Conservation (phyloP, 30 jellyfish, hydroid and myxozoan genomes). For the Aurelia coerulea region DNA sequence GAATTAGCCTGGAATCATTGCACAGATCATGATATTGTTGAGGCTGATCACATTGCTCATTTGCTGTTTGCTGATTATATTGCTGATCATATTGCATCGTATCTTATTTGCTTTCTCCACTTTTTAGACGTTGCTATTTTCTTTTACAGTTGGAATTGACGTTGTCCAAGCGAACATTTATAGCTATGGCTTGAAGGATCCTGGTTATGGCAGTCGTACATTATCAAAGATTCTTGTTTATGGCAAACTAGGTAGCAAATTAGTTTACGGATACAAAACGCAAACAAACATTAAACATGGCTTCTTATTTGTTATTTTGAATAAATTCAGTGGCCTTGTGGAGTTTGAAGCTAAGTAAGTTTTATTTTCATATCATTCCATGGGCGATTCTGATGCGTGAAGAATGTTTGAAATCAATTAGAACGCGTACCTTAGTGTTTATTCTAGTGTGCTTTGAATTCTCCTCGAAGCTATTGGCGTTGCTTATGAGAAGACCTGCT, state of each 20-base stretch:
- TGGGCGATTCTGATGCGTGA: no score
- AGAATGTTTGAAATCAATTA: no score
- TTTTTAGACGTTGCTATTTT: background rate
- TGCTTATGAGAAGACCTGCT: no score
- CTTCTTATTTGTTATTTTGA: constrained; percentile 1
- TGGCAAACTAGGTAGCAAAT: background rate
- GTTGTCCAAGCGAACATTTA: background rate
- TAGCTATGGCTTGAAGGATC: constrained; percentile 15
- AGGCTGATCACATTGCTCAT: no score
- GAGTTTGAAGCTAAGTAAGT: constrained; percentile 36
- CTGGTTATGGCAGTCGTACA: background rate
- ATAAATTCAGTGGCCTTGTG: constrained; percentile 14
- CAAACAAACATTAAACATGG: background rate
- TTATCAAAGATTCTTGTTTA: background rate
- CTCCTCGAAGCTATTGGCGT: no score
- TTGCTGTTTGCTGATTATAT: no score
- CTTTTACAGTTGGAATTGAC: background rate
- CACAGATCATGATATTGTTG: no score
- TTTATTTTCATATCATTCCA: no score
- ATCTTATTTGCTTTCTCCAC: background rate
- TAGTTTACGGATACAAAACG: background rate
- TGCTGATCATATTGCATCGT: background rate
- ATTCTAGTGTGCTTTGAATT: no score
- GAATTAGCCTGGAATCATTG: no score
- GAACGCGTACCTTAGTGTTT: no score